Evolutionary conservation across 2,113 vertebrate genomes (phyloP).

Genomic region (Zosterops pallidus): DNA sequence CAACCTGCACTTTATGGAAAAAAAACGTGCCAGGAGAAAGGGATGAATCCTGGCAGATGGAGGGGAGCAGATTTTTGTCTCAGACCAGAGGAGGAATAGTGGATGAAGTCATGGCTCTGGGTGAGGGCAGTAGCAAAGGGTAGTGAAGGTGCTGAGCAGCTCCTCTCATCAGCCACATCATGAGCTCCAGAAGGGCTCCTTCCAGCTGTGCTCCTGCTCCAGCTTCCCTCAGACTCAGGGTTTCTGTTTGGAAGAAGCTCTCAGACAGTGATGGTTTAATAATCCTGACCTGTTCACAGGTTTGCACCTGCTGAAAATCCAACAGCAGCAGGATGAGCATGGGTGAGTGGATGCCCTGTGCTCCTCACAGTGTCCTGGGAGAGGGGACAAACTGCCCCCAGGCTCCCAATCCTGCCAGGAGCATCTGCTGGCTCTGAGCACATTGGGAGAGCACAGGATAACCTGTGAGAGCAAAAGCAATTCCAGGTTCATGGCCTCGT

Average conservation of each 20-base stretch:
- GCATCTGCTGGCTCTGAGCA: not conserved
- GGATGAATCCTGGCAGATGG: not conserved
- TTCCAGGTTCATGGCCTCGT: not conserved
- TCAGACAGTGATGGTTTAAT: not conserved
- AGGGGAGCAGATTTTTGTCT: not conserved
- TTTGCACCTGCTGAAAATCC: not conserved
- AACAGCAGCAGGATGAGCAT: not conserved
- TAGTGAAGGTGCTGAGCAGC: accelerated
- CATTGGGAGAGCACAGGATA: not conserved
- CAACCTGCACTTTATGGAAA: not conserved
- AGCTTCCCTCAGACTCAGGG: not conserved
- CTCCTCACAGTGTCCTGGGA: accelerated
- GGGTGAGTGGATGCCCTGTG: not conserved
- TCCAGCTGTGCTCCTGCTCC: not conserved
- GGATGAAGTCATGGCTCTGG: not conserved
- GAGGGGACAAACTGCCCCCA: not conserved
- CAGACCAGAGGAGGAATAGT: not conserved
- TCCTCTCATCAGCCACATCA: not conserved
- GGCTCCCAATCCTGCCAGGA: not conserved
- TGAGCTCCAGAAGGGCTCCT: not conserved
- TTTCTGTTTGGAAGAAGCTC: not conserved
- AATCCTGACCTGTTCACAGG: not conserved
- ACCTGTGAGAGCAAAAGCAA: not conserved
- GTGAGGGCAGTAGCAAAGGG: not conserved
- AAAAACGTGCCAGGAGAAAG: not conserved